phyloP scores from a whole-genome alignment of 2,797 vertebrate genomes.

The Neoniphon sammara region DNA sequence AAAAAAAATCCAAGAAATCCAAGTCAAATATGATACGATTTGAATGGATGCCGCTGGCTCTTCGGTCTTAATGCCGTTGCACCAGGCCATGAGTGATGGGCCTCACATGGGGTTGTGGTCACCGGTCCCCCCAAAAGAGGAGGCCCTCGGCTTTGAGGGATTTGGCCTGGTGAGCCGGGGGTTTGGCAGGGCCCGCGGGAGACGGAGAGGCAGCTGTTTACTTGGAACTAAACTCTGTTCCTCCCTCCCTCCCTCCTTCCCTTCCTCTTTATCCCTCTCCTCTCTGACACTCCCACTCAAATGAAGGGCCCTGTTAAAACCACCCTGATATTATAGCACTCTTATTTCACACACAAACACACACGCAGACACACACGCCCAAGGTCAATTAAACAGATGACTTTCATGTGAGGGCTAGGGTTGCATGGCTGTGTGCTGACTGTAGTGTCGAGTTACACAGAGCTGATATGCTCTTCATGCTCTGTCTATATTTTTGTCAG shows the following conservation, averaged over 20 bases:
- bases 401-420: slow-evolving; percentile 70
- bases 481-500: slow-evolving; percentile 18
- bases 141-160: slow-evolving; percentile 58
- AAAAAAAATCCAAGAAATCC: slow-evolving; percentile 11
- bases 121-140: slow-evolving; percentile 43
- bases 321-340: slow-evolving; percentile 67
- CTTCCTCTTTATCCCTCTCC: slow-evolving; percentile 47
- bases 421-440: slow-evolving; percentile 63
- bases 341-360: slow-evolving; percentile 56
- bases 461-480: slow-evolving; percentile 31
- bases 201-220: slow-evolving; percentile 72
- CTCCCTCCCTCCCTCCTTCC: slow-evolving; percentile 26
- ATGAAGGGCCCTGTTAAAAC: slow-evolving; percentile 75
- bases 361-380: slow-evolving; percentile 35
- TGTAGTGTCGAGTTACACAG: slow-evolving; percentile 55
- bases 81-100: slow-evolving; percentile 43
- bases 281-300: slow-evolving; percentile 68
- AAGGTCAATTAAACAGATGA: slow-evolving; percentile 78
- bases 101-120: slow-evolving; percentile 49
- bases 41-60: slow-evolving; percentile 22
- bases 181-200: slow-evolving; percentile 59
- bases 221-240: slow-evolving; percentile 58
- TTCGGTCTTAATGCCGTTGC: slow-evolving; percentile 29
- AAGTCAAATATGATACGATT: slow-evolving; percentile 15
- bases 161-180: slow-evolving; percentile 61